phyloP scores from a whole-genome alignment of 2,113 vertebrate genomes.

The Chascanopsetta lugubris region DNA sequence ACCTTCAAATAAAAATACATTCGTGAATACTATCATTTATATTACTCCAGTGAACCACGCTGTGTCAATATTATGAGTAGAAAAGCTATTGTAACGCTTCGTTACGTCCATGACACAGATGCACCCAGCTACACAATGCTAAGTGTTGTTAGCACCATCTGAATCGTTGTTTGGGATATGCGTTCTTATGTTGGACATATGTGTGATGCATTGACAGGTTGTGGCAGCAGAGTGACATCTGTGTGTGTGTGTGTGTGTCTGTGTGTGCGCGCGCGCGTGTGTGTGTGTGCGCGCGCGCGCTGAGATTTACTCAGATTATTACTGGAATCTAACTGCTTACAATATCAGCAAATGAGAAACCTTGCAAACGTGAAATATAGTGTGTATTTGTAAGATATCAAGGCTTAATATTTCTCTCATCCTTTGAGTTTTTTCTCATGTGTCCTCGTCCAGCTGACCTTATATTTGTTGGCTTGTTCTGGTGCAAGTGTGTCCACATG shows the following conservation, averaged over 20 bases:
- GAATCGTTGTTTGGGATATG: background rate
- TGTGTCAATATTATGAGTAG: too few relatives aligned
- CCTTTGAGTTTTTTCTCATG: background rate
- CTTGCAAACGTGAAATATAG: background rate
- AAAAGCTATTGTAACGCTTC: background rate
- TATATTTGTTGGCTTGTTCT: background rate
- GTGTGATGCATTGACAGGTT: background rate
- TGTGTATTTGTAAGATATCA: background rate
- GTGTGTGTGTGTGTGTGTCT: too few relatives aligned
- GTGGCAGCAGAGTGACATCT: too few relatives aligned
- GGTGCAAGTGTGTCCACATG: background rate
- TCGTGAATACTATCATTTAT: too few relatives aligned
- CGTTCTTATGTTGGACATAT: background rate
- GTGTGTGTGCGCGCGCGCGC: too few relatives aligned
- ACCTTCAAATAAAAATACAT: too few relatives aligned
- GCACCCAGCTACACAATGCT: background rate
- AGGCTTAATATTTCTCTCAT: background rate
- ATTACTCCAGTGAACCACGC: too few relatives aligned
- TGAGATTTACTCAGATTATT: too few relatives aligned
- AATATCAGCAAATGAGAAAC: background rate
- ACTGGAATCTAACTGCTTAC: too few relatives aligned
- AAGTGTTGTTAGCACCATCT: conserved; percentile 21
- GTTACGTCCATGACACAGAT: background rate
- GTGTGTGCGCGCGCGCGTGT: too few relatives aligned
- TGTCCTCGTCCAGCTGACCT: background rate